Conservation (phyloP, 1,140 invertebrate genomes). For the Aphaenogaster rudis region DNA sequence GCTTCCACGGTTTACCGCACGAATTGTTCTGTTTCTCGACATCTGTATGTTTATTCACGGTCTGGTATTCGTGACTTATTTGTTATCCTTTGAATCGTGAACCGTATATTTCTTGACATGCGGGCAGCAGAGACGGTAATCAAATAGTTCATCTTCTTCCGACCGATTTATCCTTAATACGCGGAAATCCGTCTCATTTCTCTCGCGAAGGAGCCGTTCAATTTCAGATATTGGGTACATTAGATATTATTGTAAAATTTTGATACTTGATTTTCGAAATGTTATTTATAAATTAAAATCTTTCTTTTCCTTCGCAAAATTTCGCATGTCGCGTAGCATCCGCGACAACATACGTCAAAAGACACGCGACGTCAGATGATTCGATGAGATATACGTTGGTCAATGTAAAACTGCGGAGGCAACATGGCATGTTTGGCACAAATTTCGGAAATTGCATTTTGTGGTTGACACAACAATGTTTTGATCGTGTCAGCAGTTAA, state of each 20-base stretch:
- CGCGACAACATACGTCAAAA: neutral
- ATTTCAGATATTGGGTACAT: neutral
- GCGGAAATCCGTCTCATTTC: neutral
- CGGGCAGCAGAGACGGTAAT: neutral
- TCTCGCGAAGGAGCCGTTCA: neutral
- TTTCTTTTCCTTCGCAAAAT: neutral
- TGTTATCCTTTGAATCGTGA: neutral
- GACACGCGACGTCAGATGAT: slow-evolving; percentile 42
- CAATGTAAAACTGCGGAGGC: slow-evolving; percentile 18
- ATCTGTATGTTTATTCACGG: slow-evolving; percentile 19
- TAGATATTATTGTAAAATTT: neutral
- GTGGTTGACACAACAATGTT: slow-evolving; percentile 24
- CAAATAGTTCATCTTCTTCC: slow-evolving; percentile 15
- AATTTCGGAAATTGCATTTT: slow-evolving; percentile 36
- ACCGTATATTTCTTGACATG: slow-evolving; percentile 25
- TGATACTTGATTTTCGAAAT: neutral
- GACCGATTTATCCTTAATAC: neutral
- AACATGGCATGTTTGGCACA: slow-evolving; percentile 41
- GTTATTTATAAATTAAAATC: slow-evolving; percentile 1
- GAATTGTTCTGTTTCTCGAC: slow-evolving; percentile 5
- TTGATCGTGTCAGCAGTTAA: slow-evolving; percentile 2
- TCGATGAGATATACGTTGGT: neutral
- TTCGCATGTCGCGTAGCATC: neutral
- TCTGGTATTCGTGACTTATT: slow-evolving; percentile 17
- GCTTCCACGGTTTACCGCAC: neutral